Base-by-base conservation (phyloP, 2,113 vertebrate genomes). In the Prietella phreatophila region DNA sequence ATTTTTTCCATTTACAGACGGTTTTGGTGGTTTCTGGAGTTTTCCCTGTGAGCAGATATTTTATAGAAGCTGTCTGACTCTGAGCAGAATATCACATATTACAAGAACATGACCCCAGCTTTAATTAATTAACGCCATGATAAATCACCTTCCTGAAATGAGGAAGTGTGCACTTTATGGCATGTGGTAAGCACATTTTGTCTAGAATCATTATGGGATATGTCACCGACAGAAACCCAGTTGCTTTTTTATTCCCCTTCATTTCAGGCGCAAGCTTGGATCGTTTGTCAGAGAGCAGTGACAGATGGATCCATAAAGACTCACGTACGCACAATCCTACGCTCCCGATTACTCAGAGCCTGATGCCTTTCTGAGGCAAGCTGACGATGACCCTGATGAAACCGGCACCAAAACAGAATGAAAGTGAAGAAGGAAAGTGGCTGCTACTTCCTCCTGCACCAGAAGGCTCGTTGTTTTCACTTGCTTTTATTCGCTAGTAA, bases 221-320 rank as follows among this genome's bases (percentile, higher is more conserved):
- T 84, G 80, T 60, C 71, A 47, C 69, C 61, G 75, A 89, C 83
- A 90, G 85, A 75, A 90, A 91, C 87, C 1, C 71, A 33, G 87
- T 81, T 88, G 71, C 84, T 85, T 88, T 88, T 79, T 82, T 63
- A 88, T 88, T 89, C 88, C 75, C 82, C 87, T 90, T 89, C 76
- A 90, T 91, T 91, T 91, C 47, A 82, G 82, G 82, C 69, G 36
- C 75, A 87, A 55, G n/a, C 42, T 73, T 88, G 73, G 83, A 88
- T 92, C 75, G 88, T 89, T 89, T 79, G 88, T 91, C 86, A 90
- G 87, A 80, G 83, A 30, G 71, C 82, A 63, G 71, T 91, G 92
- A 94, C 92, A 93, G 92, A 93, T 93, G 91, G 91, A 82, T 90
- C 85, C 83, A 86, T 86, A 79, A 87, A 56, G 86, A 90, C 83